Evolutionary conservation across 2,888 invertebrate species (phyloP), one percentile per base, ranked within the genome.

Genomic region (Fissipunctia ypsillon): DNA sequence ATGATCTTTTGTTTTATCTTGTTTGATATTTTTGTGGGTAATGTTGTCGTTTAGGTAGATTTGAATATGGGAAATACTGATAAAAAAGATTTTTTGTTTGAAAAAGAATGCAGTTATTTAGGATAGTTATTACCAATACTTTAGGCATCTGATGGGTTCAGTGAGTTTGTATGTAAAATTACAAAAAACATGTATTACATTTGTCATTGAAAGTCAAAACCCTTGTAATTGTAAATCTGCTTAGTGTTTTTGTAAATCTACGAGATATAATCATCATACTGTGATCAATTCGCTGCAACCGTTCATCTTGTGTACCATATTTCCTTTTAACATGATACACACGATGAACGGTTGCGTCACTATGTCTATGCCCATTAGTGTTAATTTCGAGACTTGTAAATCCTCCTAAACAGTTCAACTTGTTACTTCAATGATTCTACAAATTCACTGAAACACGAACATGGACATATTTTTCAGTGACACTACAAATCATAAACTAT

Each of bases 401-500:
- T 71, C 22, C 43, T 57, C 28, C 0, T 28, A 43, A 83, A 69
- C 28, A 25, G 10, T n/a, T 35, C 14, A 64, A 73, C 50, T 52
- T 56, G 50, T 57, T 25, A 63, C 78, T 72, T 38, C 54, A 68
- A 38, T 9, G 19, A 38, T 66, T 50, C 50, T 5, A 61, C 68
- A 56, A 84, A 74, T 74, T 74, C 70, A 57, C 35, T 52, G 67
- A 68, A 74, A 74, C 41, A 80, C 38, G 56, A 63, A 74, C 65
- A 71, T 35, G 76, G 61, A 25, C 63, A 77, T 86, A 77, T 79
- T 87, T 81, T 83, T 80, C 65, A 61, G 75, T 80, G 69, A 61
- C 57, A 61, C 63, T 64, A 81, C 83, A 86, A 87, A 81, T 86
- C 85, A 85, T 72, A 63, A 72, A 87, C 64, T 63, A 81, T 81